Base-by-base conservation (phyloP, 2,888 invertebrate species). In the Folsomia manolachei region DNA sequence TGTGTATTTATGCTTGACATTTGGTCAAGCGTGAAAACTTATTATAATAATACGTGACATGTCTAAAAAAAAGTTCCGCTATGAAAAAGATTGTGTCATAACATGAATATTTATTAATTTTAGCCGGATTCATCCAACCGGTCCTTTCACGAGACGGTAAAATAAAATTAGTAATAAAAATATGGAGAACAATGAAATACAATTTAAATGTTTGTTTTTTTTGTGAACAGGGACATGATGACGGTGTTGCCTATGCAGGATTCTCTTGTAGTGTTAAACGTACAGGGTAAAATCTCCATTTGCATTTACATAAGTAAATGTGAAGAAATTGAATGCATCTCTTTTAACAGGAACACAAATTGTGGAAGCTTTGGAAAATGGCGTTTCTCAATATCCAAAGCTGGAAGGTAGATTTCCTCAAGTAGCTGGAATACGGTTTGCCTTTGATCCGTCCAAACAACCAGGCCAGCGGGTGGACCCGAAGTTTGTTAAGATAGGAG, bases 351-450 rank as follows among this genome's bases (percentile, higher is more conserved):
- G 94, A 0, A 84, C 87, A 61, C 87, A 88, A 73, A 82, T 95
- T 21, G 84, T 92, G 78, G 86, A 88, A 71, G 90, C 90, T 0
- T 82, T 95, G 70, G 95, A 95, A 84, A 95, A 95, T 83, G 88
- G 91, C 0, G 94, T 95, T 26, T 89, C 89, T 75, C 90, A 91
- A 83, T 95, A 92, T 84, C 95, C 95, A 0, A 91, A 91, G 81
- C 84, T 94, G 25, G 95, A 95, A 83, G 95, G 95, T 0, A 84
- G 95, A 78, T 95, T 95, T 83, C 93, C 94, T 0, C 94, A 94
- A 86, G 90, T 93, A 52, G 90, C 93, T 0, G 92, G 92, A 1
- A 84, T 91, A 2, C 88, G 89, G 70, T 92, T 92, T 84, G 91
- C 90, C 0, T 92, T 92, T 83, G 90, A 91, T 84, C 90, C 91